These are phyloP conservation scores for Nasonia oneida DNA, from an alignment of 2,888 invertebrate species.

Conservation along the genomic window DNA sequence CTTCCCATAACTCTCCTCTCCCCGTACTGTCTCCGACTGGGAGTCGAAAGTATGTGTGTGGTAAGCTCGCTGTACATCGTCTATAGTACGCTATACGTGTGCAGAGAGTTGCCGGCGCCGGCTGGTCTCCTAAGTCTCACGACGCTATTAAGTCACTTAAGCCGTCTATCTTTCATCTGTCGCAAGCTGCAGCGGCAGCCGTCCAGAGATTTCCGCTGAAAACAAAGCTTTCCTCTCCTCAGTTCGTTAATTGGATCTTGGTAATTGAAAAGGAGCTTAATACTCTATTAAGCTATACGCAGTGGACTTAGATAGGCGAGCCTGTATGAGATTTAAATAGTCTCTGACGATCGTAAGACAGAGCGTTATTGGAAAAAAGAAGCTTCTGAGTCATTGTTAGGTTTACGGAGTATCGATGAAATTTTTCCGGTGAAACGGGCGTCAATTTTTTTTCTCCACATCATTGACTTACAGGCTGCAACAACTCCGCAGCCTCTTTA, in stretches of 20 bases:
- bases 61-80: background rate
- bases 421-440: no score
- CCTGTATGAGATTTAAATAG: background rate
- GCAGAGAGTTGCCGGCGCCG: background rate
- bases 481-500: background rate
- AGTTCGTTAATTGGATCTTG: conserved; percentile 46
- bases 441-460: background rate
- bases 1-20: background rate
- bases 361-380: background rate
- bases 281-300: conserved; percentile 27
- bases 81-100: background rate
- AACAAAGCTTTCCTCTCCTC: conserved; percentile 43
- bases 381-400: background rate
- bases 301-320: background rate
- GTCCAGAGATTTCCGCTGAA: conserved; percentile 34
- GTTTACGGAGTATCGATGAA: no score
- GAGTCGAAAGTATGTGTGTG: background rate
- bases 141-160: conserved; percentile 47
- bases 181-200: conserved; percentile 15
- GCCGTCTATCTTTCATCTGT: conserved; percentile 52
- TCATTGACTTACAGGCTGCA: background rate
- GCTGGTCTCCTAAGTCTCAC: background rate
- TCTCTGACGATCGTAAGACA: background rate
- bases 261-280: conserved; percentile 54
- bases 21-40: background rate